These are phyloP conservation scores for Drosophila navojoa DNA, from an alignment of 1,140 invertebrate species.

Conservation along the genomic window DNA sequence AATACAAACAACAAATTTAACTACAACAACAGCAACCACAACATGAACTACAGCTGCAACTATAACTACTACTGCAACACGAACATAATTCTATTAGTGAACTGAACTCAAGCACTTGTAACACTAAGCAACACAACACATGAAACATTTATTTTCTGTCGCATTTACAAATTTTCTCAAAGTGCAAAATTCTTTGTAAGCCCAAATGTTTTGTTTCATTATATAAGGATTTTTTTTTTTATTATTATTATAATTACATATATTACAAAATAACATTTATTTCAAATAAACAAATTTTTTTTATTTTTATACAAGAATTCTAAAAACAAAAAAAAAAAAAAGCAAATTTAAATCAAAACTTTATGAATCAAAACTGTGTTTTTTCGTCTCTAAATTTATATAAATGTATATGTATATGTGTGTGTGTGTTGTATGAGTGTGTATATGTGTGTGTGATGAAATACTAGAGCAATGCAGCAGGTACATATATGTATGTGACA, in stretches of 20 bases:
- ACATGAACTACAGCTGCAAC: no score
- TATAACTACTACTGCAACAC: no score
- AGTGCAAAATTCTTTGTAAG: slow-evolving; percentile 23
- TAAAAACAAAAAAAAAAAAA: slow-evolving; percentile 1
- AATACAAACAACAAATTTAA: slow-evolving; percentile 36
- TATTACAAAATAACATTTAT: slow-evolving; percentile 48
- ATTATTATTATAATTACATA: slow-evolving; percentile 50
- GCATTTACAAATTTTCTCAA: slow-evolving; percentile 49
- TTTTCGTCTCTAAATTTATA: slow-evolving; percentile 11
- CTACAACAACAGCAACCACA: no score
- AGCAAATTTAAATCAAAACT: slow-evolving; percentile 21
- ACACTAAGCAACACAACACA: slow-evolving; percentile 29
- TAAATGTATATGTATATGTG: neutral
- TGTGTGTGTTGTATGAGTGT: slow-evolving; percentile 6
- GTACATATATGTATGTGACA: slow-evolving; percentile 21
- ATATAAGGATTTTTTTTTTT: slow-evolving; percentile 50
- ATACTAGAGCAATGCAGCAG: slow-evolving; percentile 11
- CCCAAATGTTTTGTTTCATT: slow-evolving; percentile 42
- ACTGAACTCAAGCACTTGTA: slow-evolving; percentile 9
- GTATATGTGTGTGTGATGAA: slow-evolving; percentile 1
- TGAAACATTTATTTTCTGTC: slow-evolving; percentile 16
- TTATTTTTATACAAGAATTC: slow-evolving; percentile 67
- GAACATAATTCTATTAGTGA: slow-evolving; percentile 12
- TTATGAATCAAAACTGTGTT: slow-evolving; percentile 15
- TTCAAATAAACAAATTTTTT: slow-evolving; percentile 68